Evolutionary conservation across 2,113 vertebrate species (phyloP), one percentile per base, ranked within the genome.

Genomic region (Zapornia atra): DNA sequence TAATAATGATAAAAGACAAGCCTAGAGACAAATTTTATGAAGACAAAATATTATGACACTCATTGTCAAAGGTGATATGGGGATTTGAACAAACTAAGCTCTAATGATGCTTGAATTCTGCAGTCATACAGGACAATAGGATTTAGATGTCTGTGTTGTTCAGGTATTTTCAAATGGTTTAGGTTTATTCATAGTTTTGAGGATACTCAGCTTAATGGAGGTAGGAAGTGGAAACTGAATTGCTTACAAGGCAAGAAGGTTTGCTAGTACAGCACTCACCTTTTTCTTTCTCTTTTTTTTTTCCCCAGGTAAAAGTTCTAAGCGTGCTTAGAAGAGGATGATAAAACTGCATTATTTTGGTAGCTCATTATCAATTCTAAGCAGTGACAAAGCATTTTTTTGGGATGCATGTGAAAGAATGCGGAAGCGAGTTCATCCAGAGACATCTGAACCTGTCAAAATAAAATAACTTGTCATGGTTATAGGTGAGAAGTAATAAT

Each of bases 331-430:
- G 28, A 54, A 56, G 29, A 31, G 53, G 28, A 18, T 31, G 53
- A 11, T 18, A 56, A 56, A 28, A 53, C 14, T 25, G 26, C 28
- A 33, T 33, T 31, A 8, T 50, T 46, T 80, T 72, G 25, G 7
- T 21, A 42, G 10, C 9, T 8, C 21, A 36, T 64, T 76, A 36
- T 36, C 17, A 71, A 29, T 53, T 10, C 18, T 38, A 51, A 76
- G 11, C 34, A 34, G 8, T 59, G 22, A n/a, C 36, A 83, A 11
- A 22, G 21, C 8, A 10, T 36, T 79, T 94, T 50, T 16, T 25
- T 19, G 24, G 82, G 40, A 24, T 1, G 2, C 0, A 29, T 28
- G 15, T 4, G 1, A 50, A 72, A 72, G 16, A 46, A 19, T 7
- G 5, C 9, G 11, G 16, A 64, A 34, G 5, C 40, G 2, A 76